A percentile compares a stretch with the other conserved stretches of the same genome.
These are phyloP conservation scores for Dendropsophus ebraccatus DNA, from an alignment of 2,113 vertebrate species.

Conservation along the genomic window DNA sequence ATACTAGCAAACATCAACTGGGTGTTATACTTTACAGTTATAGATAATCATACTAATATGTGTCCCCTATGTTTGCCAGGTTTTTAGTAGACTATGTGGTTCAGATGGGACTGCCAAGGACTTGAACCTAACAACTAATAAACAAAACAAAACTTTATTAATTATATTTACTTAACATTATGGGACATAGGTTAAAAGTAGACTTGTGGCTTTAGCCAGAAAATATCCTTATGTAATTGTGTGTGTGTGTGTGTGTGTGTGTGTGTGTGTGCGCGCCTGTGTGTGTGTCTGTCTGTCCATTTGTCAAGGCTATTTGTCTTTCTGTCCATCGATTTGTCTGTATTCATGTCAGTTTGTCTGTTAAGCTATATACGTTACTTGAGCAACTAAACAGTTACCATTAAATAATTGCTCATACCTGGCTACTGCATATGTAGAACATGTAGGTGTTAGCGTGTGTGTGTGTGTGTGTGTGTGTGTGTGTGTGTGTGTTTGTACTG, in stretches of 20 bases:
- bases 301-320: not conserved
- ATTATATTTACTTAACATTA: no score
- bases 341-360: not conserved
- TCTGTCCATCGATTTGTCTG: not conserved
- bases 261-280: not conserved
- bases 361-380: not conserved
- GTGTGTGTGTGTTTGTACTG: not conserved
- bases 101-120: not conserved
- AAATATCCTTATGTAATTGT: no score
- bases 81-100: not conserved
- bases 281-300: not conserved
- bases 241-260: not conserved
- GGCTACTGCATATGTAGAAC: not conserved
- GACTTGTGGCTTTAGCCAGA: not conserved
- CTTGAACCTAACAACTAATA: not conserved
- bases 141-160: not conserved
- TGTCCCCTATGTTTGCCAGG: not conserved
- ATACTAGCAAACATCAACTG: not conserved
- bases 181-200: not conserved
- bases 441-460: not conserved
- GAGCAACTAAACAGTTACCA: not conserved
- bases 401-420: not conserved
- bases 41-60: not conserved
- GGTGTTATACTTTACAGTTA: not conserved
- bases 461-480: not conserved